Conservation (phyloP, 2,113 vertebrate species). For the Scomber japonicus region DNA sequence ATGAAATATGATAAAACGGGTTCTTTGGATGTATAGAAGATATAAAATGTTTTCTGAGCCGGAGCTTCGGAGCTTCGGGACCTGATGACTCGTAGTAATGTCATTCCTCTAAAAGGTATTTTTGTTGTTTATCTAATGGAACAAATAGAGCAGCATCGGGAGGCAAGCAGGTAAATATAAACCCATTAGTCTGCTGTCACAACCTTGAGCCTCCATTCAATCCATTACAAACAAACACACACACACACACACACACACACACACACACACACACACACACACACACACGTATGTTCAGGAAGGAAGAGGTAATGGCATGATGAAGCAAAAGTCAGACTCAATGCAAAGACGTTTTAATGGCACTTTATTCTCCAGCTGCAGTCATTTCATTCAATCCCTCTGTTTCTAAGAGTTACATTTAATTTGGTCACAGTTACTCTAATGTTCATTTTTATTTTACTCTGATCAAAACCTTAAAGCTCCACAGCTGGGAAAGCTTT, state of each 20-base stretch:
- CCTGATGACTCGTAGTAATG: not conserved
- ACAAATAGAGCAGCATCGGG: conserved; percentile 14
- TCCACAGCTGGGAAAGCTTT: too few relatives aligned
- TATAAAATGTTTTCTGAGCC: not conserved
- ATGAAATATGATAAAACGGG: too few relatives aligned
- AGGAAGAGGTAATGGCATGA: conserved; percentile 26
- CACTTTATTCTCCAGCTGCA: conserved; percentile 11
- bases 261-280: conserved; percentile 10
- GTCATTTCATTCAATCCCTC: too few relatives aligned
- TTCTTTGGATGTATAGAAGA: too few relatives aligned
- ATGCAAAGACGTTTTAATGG: conserved; percentile 24
- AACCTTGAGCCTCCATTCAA: conserved; percentile 34
- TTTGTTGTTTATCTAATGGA: conserved; percentile 38
- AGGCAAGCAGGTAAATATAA: conserved; percentile 41
- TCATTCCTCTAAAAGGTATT: not conserved
- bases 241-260: not conserved
- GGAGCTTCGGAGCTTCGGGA: too few relatives aligned
- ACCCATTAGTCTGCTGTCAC: conserved; percentile 35
- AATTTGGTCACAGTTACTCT: too few relatives aligned
- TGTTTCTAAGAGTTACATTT: too few relatives aligned
- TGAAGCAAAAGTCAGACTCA: conserved; percentile 8
- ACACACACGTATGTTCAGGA: not conserved
- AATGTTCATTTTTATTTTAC: too few relatives aligned
- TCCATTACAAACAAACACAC: conserved; percentile 15
- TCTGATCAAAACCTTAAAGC: too few relatives aligned